Evolutionary conservation across 2,113 vertebrate genomes (phyloP), one percentile per base, ranked within the genome.

Genomic region (Loxodonta africana): DNA sequence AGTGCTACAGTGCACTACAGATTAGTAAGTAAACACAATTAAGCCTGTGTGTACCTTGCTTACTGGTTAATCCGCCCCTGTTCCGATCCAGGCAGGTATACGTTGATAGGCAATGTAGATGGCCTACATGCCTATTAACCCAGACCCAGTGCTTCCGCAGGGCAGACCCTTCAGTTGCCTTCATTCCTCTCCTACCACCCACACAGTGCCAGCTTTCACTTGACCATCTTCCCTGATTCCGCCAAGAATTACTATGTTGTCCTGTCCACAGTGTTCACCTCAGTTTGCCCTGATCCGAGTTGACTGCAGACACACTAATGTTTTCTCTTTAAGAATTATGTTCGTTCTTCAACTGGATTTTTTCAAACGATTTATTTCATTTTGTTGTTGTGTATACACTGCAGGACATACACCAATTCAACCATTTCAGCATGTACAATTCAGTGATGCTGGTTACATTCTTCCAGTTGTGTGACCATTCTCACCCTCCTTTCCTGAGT

Each of bases 211-310:
- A 20, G 57, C 48, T 82, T 95, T 78, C 74, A 53, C 95, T 88
- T 60, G 73, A 26, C 88, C 62, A 53, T 74, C 51, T 86, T 83
- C 62, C 81, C 51, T n/a, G 53, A 74, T 90, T 88, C 69, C 51
- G 69, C 44, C 95, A 84, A 88, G 80, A 91, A 30, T 51, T 63
- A 20, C 44, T 62, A 83, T 25, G 11, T 80, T 74, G 33, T 80
- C 30, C 67, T 74, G n/a, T 33, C 67, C 67, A 69, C 28, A 69
- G 67, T 14, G 67, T 69, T 93, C 83, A 78, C 44, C 51, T 97
- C 51, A 94, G 26, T 95, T 89, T 90, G 93, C 23, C 78, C 84
- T 88, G 26, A 89, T 48, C 46, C 41, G 69, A 80, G 63, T 81
- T 76, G 25, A 63, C 33, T 63, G 17, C 20, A 57, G 67, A 91